Conservation (phyloP, 2,888 invertebrate genomes). For the Cryptocephalus moraei region DNA sequence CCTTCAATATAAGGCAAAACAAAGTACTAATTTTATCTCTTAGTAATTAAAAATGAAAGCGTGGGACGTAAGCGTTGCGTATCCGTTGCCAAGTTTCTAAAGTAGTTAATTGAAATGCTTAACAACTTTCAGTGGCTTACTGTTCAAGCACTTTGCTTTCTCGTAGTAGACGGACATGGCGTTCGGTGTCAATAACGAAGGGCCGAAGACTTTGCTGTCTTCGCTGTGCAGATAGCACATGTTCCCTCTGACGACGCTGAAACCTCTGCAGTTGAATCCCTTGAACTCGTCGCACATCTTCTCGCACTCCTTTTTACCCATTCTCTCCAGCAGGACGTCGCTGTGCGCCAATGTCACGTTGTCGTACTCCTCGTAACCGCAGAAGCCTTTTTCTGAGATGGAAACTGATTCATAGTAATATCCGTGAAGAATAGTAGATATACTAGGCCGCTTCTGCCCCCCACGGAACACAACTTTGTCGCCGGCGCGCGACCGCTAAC, state of each 20-base stretch:
- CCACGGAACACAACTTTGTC: too few relatives aligned
- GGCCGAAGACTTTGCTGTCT: conserved; percentile 70
- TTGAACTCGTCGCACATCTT: conserved; percentile 50
- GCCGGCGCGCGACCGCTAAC: too few relatives aligned
- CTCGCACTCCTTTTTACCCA: conserved; percentile 45
- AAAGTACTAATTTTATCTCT: too few relatives aligned
- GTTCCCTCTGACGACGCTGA: conserved; percentile 38
- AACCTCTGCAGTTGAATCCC: conserved; percentile 63
- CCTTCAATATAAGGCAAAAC: too few relatives aligned
- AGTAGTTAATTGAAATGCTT: too few relatives aligned
- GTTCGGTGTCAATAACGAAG: conserved; percentile 51
- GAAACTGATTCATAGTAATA: neutral
- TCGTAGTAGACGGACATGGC: conserved; percentile 63
- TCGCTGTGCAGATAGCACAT: conserved; percentile 68
- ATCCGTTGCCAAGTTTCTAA: too few relatives aligned
- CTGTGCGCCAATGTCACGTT: conserved; percentile 57
- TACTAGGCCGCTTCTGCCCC: too few relatives aligned
- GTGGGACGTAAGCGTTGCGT: too few relatives aligned
- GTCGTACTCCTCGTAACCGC: conserved; percentile 67
- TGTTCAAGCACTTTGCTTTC: conserved; percentile 72
- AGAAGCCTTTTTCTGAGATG: conserved; percentile 43
- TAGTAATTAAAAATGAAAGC: too few relatives aligned
- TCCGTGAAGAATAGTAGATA: too few relatives aligned
- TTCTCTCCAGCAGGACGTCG: conserved; percentile 43
- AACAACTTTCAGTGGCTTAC: conserved; percentile 42